These are phyloP conservation scores for Hypotaenidia philippensis DNA, from an alignment of 2,797 vertebrate species.

Conservation along the genomic window DNA sequence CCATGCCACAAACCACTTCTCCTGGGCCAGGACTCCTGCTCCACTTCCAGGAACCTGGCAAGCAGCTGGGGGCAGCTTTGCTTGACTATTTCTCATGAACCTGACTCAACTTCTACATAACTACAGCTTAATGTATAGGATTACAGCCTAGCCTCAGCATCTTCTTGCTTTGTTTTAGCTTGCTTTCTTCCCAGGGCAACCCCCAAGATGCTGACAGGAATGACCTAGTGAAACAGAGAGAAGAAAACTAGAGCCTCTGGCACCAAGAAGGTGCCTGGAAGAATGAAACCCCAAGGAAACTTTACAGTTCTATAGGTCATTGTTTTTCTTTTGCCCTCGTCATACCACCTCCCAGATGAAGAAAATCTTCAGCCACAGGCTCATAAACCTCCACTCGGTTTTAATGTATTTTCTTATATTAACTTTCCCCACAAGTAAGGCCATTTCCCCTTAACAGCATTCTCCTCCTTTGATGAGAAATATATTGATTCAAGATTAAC, in stretches of 20 bases:
- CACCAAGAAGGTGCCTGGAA: background rate
- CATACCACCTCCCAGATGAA: background rate
- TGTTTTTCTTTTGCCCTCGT: background rate
- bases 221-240: background rate
- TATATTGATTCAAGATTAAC: background rate
- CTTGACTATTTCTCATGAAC: background rate
- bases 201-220: background rate
- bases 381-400: background rate
- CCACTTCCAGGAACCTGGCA: background rate
- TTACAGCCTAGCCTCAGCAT: background rate
- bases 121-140: background rate
- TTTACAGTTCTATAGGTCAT: background rate
- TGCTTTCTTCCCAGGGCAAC: background rate
- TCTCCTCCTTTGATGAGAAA: background rate
- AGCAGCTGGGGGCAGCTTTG: rapidly evolving
- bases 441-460: background rate
- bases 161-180: background rate
- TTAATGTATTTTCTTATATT: background rate
- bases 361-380: background rate
- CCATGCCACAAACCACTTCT: rapidly evolving
- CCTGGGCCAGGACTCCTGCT: background rate
- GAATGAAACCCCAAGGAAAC: background rate
- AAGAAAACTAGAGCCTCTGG: background rate
- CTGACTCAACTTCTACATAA: background rate
- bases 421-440: background rate